Conservation (phyloP, 2,888 invertebrate species). For the Pinctada fucata region DNA sequence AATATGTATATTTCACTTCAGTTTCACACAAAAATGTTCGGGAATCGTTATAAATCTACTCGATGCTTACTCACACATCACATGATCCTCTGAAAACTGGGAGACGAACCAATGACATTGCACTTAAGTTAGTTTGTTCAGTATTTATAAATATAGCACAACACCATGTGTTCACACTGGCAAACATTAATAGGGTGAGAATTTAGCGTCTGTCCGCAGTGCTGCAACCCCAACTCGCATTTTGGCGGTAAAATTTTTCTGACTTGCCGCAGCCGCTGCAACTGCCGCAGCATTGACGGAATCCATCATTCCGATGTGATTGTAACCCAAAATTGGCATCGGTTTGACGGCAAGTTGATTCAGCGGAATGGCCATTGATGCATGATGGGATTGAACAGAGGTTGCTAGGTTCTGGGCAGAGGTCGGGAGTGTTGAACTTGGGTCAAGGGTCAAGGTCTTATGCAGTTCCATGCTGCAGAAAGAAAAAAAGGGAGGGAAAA, state of each 20-base stretch:
- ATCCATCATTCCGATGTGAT: constrained; percentile 58
- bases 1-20: background rate
- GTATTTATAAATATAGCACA: background rate
- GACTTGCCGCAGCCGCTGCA: constrained; percentile 39
- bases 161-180: background rate
- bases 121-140: background rate
- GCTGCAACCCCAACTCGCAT: constrained; percentile 69
- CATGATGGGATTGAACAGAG: constrained; percentile 70
- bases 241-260: constrained; percentile 67
- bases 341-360: constrained; percentile 89
- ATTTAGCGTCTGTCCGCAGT: constrained; percentile 68
- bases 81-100: background rate
- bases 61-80: background rate
- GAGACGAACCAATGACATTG: background rate
- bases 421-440: constrained; percentile 69
- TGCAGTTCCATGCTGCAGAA: constrained; percentile 76
- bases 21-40: background rate
- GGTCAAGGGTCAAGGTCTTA: constrained; percentile 76
- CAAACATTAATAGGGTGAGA: constrained; percentile 68
- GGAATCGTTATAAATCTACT: background rate
- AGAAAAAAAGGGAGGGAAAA: constrained; percentile 66
- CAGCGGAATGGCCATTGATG: constrained; percentile 79
- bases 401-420: constrained; percentile 61
- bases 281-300: constrained; percentile 29
- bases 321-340: constrained; percentile 36